Base-by-base conservation (phyloP, 2,888 invertebrate genomes). In the Nomada ruficornis region DNA sequence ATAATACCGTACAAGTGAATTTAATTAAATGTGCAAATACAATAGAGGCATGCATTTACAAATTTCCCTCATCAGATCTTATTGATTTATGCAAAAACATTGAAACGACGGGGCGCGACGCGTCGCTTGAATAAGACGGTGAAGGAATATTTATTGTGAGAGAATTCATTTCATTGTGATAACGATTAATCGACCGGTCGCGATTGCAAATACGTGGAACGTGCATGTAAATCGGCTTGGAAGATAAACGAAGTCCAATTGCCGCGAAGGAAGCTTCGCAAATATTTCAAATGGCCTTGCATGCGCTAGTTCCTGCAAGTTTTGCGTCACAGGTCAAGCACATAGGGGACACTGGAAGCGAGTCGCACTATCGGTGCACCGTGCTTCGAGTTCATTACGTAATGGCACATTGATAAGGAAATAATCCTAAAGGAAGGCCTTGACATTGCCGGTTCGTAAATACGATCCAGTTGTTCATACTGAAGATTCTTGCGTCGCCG, bases 301-400 rank as follows among this genome's bases (percentile, higher is more conserved):
- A 60, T 26, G 63, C 54, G 63, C 29, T 64, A 77, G 57, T 74
- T 75, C 74, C 59, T 79, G 65, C 63, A 11, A 80, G 79, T 80
- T 86, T 82, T 84, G 72, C 89, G 84, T 89, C 88, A 84, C 85
- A 73, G 88, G 86, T 89, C 88, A 88, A 84, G 80, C 80, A 74
- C 83, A 82, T 54, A 71, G 65, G 64, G 84, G 72, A 65, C 79
- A 82, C 78, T 72, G 85, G 80, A 81, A 77, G 70, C 77, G 64
- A 70, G 82, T 77, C 83, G 82, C 77, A 67, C 63, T 85, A 88
- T 86, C 82, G 88, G 80, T 81, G 82, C 71, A 83, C 77, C 77
- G 75, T 64, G 73, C 89, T 85, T 85, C 86, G 60, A 68, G 64
- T 62, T 60, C 54, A 65, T 89, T 86, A 78, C 63, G 77, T 85